Percentiles rank a stretch among this genome's conserved stretches.
phyloP scores from a whole-genome alignment of 2,888 invertebrate genomes.

The Pegoplata infirma region DNA sequence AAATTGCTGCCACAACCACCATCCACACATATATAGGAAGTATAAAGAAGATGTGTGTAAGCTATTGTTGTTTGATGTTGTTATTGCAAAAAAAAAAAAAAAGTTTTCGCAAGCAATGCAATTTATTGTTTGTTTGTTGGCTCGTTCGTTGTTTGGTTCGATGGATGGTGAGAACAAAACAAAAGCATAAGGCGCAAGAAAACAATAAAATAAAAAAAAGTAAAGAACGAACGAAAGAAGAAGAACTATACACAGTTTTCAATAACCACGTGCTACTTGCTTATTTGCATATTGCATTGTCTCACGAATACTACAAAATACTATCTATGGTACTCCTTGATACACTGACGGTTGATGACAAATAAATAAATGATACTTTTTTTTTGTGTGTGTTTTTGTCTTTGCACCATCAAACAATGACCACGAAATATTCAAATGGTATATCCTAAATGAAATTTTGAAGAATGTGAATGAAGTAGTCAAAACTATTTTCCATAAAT shows the following conservation, averaged over 20 bases:
- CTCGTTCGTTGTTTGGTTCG: conserved; percentile 40
- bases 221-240: conserved; percentile 49
- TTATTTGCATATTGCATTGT: conserved; percentile 24
- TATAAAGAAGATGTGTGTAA: conserved; percentile 1
- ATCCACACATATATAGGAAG: background rate
- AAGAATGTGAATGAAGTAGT: background rate
- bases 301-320: background rate
- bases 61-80: background rate
- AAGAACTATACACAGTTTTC: conserved; percentile 37
- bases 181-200: conserved; percentile 43
- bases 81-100: conserved; percentile 28
- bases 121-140: conserved; percentile 47
- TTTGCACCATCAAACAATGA: conserved; percentile 6
- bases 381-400: no score
- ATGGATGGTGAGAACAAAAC: conserved; percentile 45
- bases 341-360: conserved; percentile 9
- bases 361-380: conserved; percentile 2
- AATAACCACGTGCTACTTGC: conserved; percentile 60
- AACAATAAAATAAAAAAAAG: conserved; percentile 32
- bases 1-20: conserved; percentile 3
- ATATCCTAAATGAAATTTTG: background rate
- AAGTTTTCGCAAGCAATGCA: conserved; percentile 41
- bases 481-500: no score
- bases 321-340: no score
- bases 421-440: background rate